phyloP scores from a whole-genome alignment of 2,113 vertebrate genomes.

The Siniperca knerii region DNA sequence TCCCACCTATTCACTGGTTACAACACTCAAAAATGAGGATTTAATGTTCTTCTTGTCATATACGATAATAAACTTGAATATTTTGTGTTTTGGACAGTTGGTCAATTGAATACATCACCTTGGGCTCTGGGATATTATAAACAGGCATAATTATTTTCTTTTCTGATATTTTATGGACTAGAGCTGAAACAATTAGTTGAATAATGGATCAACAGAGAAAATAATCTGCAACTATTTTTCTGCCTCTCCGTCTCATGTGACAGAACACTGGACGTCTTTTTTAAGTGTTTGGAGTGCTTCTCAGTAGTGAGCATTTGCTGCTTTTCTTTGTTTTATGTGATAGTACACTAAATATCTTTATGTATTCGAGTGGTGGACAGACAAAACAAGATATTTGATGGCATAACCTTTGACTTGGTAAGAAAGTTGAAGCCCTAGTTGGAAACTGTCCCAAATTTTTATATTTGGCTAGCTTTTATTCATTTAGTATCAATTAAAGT shows the following conservation, averaged over 20 bases:
- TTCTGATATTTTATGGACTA: background rate
- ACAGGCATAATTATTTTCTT: too few species aligned
- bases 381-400: too few species aligned
- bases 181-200: background rate
- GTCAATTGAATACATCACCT: too few species aligned
- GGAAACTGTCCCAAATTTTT: background rate
- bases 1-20: background rate
- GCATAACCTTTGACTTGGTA: too few species aligned
- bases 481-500: background rate
- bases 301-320: background rate
- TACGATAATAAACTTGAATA: background rate
- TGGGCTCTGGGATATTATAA: background rate
- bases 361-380: background rate
- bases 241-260: background rate
- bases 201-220: background rate
- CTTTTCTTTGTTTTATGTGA: background rate
- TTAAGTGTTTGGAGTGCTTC: background rate
- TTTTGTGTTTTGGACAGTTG: too few species aligned
- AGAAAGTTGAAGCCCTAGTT: background rate
- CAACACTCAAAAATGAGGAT: background rate
- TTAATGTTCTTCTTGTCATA: background rate
- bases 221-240: background rate
- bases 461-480: background rate
- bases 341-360: background rate
- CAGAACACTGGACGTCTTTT: background rate